These are phyloP conservation scores for Ypsolopha scabrella DNA, from an alignment of 2,888 invertebrate species.

Conservation along the genomic window DNA sequence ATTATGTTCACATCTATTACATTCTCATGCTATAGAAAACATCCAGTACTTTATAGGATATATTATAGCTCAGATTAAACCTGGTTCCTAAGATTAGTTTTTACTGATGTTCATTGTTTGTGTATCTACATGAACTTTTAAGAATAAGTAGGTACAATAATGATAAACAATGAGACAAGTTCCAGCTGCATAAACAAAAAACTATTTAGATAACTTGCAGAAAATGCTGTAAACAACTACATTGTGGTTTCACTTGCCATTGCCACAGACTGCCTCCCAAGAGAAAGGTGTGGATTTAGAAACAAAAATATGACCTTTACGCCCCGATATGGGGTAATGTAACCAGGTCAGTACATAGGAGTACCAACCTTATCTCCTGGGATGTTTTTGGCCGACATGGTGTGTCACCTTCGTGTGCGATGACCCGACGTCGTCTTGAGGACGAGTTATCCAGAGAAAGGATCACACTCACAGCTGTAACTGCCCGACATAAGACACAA, in stretches of 20 bases:
- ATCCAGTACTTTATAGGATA: no score
- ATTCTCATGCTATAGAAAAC: no score
- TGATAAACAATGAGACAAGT: no score
- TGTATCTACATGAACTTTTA: no score
- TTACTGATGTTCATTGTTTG: no score
- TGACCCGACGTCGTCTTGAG: constrained; percentile 60
- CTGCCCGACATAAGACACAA: constrained; percentile 67
- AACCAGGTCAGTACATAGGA: constrained; percentile 39
- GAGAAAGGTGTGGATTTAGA: constrained; percentile 44
- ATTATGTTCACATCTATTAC: no score
- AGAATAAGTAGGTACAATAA: no score
- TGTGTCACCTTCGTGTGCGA: constrained; percentile 54
- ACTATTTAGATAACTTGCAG: not conserved
- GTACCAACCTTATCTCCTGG: constrained; percentile 84
- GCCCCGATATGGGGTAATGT: constrained; percentile 17
- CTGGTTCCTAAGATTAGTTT: no score
- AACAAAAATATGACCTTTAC: constrained; percentile 51
- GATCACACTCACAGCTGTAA: constrained; percentile 60
- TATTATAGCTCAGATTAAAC: no score
- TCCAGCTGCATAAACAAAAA: no score
- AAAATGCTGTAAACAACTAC: not conserved
- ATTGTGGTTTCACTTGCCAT: not conserved
- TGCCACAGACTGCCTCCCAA: constrained; percentile 12
- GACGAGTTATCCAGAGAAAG: constrained; percentile 66
- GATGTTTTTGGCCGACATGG: constrained; percentile 84